Evolutionary conservation across 2,113 vertebrate species (phyloP).

Genomic region (Clarias gariepinus): DNA sequence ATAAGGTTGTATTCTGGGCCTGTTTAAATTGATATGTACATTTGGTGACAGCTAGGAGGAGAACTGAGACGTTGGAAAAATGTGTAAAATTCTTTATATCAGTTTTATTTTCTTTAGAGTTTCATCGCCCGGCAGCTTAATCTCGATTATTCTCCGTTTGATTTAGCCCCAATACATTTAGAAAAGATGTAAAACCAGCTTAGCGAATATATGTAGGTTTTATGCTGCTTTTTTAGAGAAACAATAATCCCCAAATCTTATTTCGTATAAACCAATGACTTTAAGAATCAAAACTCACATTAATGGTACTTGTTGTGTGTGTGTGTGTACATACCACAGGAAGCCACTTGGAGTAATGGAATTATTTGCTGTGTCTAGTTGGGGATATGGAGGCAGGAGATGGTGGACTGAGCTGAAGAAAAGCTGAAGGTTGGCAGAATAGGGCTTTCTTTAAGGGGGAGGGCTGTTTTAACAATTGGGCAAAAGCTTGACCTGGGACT

Average conservation of each 20-base stretch:
- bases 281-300: background rate
- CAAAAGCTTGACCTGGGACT: slow-evolving; percentile 85
- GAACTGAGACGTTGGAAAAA: background rate
- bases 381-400: slow-evolving; percentile 59
- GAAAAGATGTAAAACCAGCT: background rate
- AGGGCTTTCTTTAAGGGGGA: slow-evolving; percentile 15
- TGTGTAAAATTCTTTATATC: background rate
- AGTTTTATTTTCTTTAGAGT: background rate
- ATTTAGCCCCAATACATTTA: background rate
- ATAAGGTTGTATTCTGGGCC: slow-evolving; percentile 20
- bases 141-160: slow-evolving; percentile 75
- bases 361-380: slow-evolving; percentile 68
- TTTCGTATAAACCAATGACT: background rate
- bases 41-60: slow-evolving; percentile 26
- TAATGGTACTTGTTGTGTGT: slow-evolving; percentile 70
- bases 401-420: slow-evolving; percentile 67
- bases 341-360: slow-evolving; percentile 64
- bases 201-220: background rate
- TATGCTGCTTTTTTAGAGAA: background rate
- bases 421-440: slow-evolving; percentile 43
- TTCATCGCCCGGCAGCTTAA: slow-evolving; percentile 70
- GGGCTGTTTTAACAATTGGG: slow-evolving; percentile 82
- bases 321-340: slow-evolving; percentile 65
- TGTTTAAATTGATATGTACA: slow-evolving; percentile 16
- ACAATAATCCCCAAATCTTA: background rate